Percentiles rank a stretch among this genome's conserved stretches.
These are phyloP conservation scores for Cryptocephalus moraei DNA, from an alignment of 2,888 invertebrate species.

Conservation along the genomic window DNA sequence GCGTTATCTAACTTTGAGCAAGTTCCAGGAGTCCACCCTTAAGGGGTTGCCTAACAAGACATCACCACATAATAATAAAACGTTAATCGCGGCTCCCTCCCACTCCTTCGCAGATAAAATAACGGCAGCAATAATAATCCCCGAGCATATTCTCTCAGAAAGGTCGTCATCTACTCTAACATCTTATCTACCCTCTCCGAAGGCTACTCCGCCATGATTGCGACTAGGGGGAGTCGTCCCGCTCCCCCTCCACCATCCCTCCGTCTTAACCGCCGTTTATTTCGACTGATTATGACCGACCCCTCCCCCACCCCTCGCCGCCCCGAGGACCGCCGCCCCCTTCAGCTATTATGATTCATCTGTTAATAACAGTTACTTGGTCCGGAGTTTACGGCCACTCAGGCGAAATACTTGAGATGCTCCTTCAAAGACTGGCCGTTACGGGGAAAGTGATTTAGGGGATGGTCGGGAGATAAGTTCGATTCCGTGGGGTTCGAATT, in stretches of 20 bases:
- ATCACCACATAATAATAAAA: too few relatives aligned
- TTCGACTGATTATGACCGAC: conserved; percentile 2
- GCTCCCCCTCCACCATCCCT: background rate
- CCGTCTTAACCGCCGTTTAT: conserved; percentile 1
- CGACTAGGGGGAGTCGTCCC: background rate
- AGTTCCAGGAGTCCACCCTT: too few relatives aligned
- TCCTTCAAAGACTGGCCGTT: background rate
- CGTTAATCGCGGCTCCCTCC: too few relatives aligned
- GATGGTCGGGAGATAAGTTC: too few relatives aligned
- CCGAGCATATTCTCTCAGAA: background rate
- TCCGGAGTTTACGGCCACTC: background rate
- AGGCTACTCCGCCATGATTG: background rate
- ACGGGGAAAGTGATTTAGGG: too few relatives aligned
- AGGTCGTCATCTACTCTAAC: background rate
- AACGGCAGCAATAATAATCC: conserved; percentile 9
- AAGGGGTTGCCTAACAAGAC: too few relatives aligned
- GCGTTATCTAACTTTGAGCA: too few relatives aligned
- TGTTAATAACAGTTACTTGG: conserved; percentile 19
- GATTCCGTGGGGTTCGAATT: too few relatives aligned
- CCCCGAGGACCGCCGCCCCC: background rate
- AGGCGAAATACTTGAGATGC: background rate
- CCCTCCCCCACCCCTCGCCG: background rate
- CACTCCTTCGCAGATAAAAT: too few relatives aligned
- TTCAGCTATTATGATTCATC: conserved; percentile 21
- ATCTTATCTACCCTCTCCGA: conserved; percentile 2